Base-by-base conservation (phyloP, 2,113 vertebrate genomes). In the Alethe castanea region DNA sequence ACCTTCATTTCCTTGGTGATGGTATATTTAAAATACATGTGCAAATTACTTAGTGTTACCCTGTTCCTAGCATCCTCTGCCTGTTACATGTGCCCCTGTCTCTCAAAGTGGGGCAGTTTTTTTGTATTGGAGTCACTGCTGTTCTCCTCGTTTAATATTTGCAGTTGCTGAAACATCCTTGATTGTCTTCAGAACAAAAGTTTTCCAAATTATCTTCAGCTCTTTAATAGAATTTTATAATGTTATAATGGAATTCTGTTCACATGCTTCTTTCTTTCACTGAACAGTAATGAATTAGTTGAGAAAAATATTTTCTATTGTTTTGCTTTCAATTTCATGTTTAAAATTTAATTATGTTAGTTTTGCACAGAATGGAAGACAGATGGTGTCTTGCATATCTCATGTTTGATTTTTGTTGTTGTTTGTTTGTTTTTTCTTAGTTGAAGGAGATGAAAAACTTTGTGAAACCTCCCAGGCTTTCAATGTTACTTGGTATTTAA, bases 401-500 rank as follows among this genome's bases (percentile, higher is more conserved):
- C 26, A 47, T 33, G 19, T 19, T 52, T 59, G 14, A 40, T 45
- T 53, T 84, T 25, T 47, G 6, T n/a, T 87, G 15, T 29, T 52
- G 50, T 50, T 84, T 45, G 6, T 8, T 47, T 81, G 5, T 48
- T 2, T 59, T 73, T 53, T 92, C 74, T 31, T 14, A 98, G 98
- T 98, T 97, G 97, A 98, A 95, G 98, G 97, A 59, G 96, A 98
- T 73, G 94, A 93, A 91, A 95, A 92, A 82, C n/a, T 96, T 81
- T 98, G 98, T 94, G 97, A 98, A 40, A 69, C 94, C 6, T 97
- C 97, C 47, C 95, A 97, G 42, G 59, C 11, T 85, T 97, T 95
- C 88, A 98, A 98, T 81, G 88, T 98, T 81, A 98, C 95, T 66
- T 98, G 98, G 98, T 98, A 98, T 94, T 96, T 98, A 67, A 98